Evolutionary conservation across 2,888 invertebrate genomes (phyloP).

Genomic region (Chymomyza procnemis): DNA sequence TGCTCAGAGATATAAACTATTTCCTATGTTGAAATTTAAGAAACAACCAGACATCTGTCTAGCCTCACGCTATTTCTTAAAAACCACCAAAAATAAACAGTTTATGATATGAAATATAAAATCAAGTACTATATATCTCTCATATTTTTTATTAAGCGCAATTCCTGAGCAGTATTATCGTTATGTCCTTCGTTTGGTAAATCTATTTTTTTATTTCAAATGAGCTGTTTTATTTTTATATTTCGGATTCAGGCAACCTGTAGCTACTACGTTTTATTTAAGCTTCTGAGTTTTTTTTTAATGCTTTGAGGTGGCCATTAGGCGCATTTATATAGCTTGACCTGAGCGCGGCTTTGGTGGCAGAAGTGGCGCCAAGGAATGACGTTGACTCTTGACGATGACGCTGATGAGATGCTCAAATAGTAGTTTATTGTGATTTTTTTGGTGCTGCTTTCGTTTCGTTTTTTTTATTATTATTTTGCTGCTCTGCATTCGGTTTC

Average conservation of each 20-base stretch:
- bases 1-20: too few species aligned
- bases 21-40: too few species aligned
- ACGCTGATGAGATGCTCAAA: conserved; percentile 32
- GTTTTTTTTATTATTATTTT: conserved; percentile 33
- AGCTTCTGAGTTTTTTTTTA: conserved; percentile 10
- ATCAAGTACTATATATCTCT: background rate
- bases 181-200: background rate
- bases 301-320: background rate
- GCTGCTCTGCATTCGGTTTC: conserved; percentile 58
- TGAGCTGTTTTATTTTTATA: background rate
- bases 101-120: background rate
- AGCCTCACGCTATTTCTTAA: background rate
- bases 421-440: conserved; percentile 58
- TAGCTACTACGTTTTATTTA: background rate
- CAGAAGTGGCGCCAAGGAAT: background rate
- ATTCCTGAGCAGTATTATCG: background rate
- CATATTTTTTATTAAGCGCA: background rate
- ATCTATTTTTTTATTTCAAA: background rate
- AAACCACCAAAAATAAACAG: background rate
- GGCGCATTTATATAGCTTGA: background rate
- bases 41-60: too few species aligned
- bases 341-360: background rate
- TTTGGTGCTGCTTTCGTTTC: conserved; percentile 25
- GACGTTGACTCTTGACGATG: background rate
- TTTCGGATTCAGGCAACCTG: background rate